Base-by-base conservation (phyloP, 2,797 vertebrate genomes). In the Okamejei kenojei region DNA sequence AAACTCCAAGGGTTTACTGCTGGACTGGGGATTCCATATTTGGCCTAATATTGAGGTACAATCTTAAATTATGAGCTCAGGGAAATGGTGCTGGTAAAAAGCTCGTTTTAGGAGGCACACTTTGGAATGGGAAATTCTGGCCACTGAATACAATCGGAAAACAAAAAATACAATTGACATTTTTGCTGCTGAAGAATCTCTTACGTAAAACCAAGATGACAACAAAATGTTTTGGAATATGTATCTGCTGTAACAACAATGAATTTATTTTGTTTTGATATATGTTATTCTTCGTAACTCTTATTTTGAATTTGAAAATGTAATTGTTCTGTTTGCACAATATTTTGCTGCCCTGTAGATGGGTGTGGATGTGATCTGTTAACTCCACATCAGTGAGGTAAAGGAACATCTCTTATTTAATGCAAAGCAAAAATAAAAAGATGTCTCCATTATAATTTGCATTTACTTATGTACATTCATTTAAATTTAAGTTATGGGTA, bases 111-210 rank as follows among this genome's bases (percentile, higher is more conserved):
- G 71, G 71, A 73, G 68, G 23, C 29, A 91, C 90, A 76, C 90
- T 88, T 88, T 92, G 90, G 71, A 92, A 74, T 76, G 29, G 90
- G 90, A 92, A 54, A 92, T 92, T 71, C 90, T 92, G 38, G 68
- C 35, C 68, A 92, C 63, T 88, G 71, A 76, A 45, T 11, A n/a
- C 73, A 29, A 45, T 74, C 23, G 29, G 38, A 26, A 74, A 54
- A 54, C 45, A 54, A 92, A 92, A 76, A n/a, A 35, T 38, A 92
- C 90, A 58, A 45, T 58, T 92, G 11, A 76, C 90, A 92, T 54
- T 74, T 92, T 92, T 92, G 23, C 90, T 92, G 54, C 90, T 92
- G 90, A 92, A 76, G 35, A 68, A 92, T 38, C 38, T 45, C 73
- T 92, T 76, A 76, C 74, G 29, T 23, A 91, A 91, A 92, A 92